These are phyloP conservation scores for Gasterosteus nipponicus DNA, from an alignment of 2,113 vertebrate species.

Conservation along the genomic window DNA sequence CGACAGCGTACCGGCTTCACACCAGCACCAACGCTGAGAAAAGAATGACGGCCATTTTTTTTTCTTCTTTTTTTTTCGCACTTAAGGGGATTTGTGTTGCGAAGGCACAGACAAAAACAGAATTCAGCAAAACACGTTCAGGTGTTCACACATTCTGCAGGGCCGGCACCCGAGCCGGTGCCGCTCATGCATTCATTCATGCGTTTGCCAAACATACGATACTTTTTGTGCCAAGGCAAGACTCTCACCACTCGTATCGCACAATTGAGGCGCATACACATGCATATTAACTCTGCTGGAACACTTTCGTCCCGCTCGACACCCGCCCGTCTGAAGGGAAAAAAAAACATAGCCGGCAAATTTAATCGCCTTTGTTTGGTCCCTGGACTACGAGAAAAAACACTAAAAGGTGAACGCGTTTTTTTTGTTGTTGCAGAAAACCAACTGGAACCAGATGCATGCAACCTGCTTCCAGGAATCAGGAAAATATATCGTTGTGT, in stretches of 20 bases:
- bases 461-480: conserved; percentile 1
- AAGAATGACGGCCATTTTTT: conserved; percentile 38
- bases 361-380: conserved; percentile 36
- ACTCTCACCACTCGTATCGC: conserved; percentile 15
- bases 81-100: conserved; percentile 43
- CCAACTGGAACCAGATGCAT: conserved; percentile 53
- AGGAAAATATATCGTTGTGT: no score
- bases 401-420: neutral
- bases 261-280: conserved; percentile 24
- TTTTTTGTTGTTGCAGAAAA: neutral
- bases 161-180: conserved; percentile 10
- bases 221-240: conserved; percentile 46
- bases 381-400: conserved; percentile 14
- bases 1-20: conserved; percentile 35
- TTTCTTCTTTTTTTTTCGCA: conserved; percentile 43
- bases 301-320: conserved; percentile 1
- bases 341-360: neutral
- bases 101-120: conserved; percentile 45
- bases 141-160: conserved; percentile 60
- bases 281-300: conserved; percentile 40
- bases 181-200: conserved; percentile 74
- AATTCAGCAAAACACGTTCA: conserved; percentile 49
- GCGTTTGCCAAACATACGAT: conserved; percentile 42
- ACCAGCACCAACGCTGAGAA: conserved; percentile 29
- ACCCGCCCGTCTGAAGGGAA: neutral